Base-by-base conservation (phyloP, 1,140 invertebrate genomes). In the Drosophila repletoides region DNA sequence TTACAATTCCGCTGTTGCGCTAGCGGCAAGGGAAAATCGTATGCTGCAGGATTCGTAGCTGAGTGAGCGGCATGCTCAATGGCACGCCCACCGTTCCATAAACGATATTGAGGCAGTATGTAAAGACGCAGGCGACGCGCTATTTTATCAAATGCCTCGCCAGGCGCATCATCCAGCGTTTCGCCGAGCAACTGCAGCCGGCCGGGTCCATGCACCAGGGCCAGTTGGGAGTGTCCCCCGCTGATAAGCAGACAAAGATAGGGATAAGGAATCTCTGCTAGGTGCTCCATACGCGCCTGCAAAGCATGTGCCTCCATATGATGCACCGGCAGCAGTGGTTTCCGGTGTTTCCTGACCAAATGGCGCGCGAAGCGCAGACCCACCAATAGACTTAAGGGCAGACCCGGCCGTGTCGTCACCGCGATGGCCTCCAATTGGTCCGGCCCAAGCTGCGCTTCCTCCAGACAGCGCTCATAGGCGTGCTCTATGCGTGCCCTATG, bases 221-320 rank as follows among this genome's bases (percentile, higher is more conserved):
- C 94, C 51, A 99, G 84, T 40, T 98, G 91, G 91, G 96, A 96
- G 89, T 99, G 97, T 5, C 98, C 98, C 52, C 97, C 97, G 83
- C 97, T 99, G 60, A 98, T 94, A 2, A 99, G 91, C 5, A 99
- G 90, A 15, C 95, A 95, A 38, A 99, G 90, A 91, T 96, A 99
- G 40, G 98, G 98, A 92, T 97, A 99, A 45, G 94, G 90, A 38
- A 99, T 91, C 2, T 33, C 51, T 68, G 56, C 90, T 53, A 7
- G 45, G 5, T 86, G 91, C 76, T 90, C 88, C 93, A 98, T 95
- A 88, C 97, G 83, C 2, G 66, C 93, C 14, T 95, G 97, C 49
- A 99, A 90, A n/a, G 98, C 97, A 93, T 99, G 98, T 5, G 98
- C 98, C 93, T 99, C 95, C 98, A 99, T 99, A 75, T 99, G 98